phyloP scores from a whole-genome alignment of 2,113 vertebrate species.

The Peromyscus maniculatus region DNA sequence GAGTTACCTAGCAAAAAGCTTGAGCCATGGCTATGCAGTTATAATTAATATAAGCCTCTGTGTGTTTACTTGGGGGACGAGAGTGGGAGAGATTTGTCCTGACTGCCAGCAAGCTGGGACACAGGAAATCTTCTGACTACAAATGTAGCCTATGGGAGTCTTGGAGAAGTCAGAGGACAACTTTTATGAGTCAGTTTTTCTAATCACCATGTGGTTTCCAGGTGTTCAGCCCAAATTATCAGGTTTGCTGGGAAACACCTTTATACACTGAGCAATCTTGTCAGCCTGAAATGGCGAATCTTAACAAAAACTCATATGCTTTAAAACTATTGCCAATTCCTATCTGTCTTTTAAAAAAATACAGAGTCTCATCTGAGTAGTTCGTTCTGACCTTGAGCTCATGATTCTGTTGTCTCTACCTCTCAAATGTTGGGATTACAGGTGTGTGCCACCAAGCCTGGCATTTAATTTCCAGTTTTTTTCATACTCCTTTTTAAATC shows the following conservation, averaged over 20 bases:
- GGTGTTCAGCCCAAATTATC: neutral
- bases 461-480: neutral
- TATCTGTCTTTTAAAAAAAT: neutral
- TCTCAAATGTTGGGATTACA: neutral
- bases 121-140: no score
- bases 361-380: neutral
- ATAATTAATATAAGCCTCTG: no score
- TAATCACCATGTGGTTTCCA: neutral
- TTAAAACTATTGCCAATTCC: conserved; percentile 36
- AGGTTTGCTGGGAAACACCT: no score
- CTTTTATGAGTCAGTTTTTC: neutral
- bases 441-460: neutral
- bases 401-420: neutral
- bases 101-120: no score
- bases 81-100: no score
- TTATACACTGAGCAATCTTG: neutral
- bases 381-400: neutral
- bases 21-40: no score
- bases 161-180: neutral
- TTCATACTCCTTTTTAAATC: neutral
- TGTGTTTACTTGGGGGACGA: no score
- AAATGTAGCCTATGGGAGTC: neutral
- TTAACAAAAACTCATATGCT: neutral
- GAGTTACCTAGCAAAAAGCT: no score
- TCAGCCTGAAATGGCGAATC: neutral